Base-by-base conservation (phyloP, 2,888 invertebrate genomes). In the Vandiemenella viatica region DNA sequence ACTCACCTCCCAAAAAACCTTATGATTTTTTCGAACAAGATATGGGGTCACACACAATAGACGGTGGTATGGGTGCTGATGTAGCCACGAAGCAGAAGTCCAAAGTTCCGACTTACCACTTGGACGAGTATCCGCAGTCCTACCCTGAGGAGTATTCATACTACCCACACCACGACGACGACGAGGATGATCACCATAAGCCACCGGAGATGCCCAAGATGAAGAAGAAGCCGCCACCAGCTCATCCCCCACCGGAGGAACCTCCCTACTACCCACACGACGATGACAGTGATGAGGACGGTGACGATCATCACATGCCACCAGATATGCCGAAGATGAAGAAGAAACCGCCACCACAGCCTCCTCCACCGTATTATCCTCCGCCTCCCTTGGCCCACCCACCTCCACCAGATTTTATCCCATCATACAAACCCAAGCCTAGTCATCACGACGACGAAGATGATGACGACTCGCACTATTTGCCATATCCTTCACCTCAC, bases 381-480 rank as follows among this genome's bases (percentile, higher is more conserved):
- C 32, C 32, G 13, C n/a, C 32, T 32, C n/a, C 10, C 20, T 19
- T 8, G 42, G 19, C 4, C 5, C 20, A 20, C 20, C 32, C 32
- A 2, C 42, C 42, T 8, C 20, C 10, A 10, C 19, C 19, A 13
- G 10, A 42, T n/a, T n/a, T n/a, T n/a, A n/a, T n/a, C n/a, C n/a
- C n/a, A n/a, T n/a, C n/a, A n/a, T n/a, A n/a, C n/a, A n/a, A n/a
- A n/a, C n/a, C n/a, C n/a, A n/a, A n/a, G n/a, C n/a, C n/a, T n/a
- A n/a, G n/a, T n/a, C n/a, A n/a, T 20, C 20, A 42, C 15, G 37
- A 32, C 10, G 23, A 48, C 16, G 43, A 26, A 8, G 48, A 48
- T 3, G 19, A 42, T 19, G 37, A 48, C 8, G 43, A 17, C 17
- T 18, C 17, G 3, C 43, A 22, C 15, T 20, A 22, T n/a, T 5